phyloP scores from a whole-genome alignment of 1,140 invertebrate species.

The Coelopa frigida region DNA sequence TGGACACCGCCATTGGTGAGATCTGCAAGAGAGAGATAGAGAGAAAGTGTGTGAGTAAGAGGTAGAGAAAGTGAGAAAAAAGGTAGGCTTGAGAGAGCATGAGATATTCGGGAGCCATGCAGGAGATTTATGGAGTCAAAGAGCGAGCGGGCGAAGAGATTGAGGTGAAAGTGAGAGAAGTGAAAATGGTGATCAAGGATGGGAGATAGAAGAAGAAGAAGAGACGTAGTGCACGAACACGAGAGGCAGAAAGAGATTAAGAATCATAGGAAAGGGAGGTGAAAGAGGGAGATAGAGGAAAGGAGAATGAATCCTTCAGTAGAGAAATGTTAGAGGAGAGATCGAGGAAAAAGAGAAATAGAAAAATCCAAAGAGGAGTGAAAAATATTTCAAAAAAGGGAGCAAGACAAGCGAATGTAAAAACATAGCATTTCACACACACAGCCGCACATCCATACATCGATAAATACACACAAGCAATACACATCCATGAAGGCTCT shows the following conservation, averaged over 20 bases:
- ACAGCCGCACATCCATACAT: too few relatives aligned
- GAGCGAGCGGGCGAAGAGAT: conserved; percentile 19
- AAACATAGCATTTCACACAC: too few relatives aligned
- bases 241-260: background rate
- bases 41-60: background rate
- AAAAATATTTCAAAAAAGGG: too few relatives aligned
- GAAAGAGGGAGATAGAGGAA: too few relatives aligned
- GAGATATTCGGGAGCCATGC: conserved; percentile 7
- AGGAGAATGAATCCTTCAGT: too few relatives aligned
- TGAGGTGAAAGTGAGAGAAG: background rate
- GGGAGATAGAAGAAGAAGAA: background rate
- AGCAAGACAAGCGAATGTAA: too few relatives aligned
- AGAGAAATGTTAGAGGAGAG: too few relatives aligned
- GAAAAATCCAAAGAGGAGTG: too few relatives aligned
- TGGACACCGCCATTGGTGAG: conserved; percentile 38
- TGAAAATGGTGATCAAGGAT: background rate
- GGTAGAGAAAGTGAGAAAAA: background rate
- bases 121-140: conserved; percentile 25
- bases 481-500: too few relatives aligned
- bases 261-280: too few relatives aligned
- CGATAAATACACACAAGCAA: too few relatives aligned
- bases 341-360: too few relatives aligned
- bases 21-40: conserved; percentile 24
- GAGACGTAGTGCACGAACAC: background rate
- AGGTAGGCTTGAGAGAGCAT: conserved; percentile 1